These are phyloP conservation scores for Caenorhabditis sp. DNA, from an alignment of 2,888 invertebrate genomes.

Conservation along the genomic window DNA sequence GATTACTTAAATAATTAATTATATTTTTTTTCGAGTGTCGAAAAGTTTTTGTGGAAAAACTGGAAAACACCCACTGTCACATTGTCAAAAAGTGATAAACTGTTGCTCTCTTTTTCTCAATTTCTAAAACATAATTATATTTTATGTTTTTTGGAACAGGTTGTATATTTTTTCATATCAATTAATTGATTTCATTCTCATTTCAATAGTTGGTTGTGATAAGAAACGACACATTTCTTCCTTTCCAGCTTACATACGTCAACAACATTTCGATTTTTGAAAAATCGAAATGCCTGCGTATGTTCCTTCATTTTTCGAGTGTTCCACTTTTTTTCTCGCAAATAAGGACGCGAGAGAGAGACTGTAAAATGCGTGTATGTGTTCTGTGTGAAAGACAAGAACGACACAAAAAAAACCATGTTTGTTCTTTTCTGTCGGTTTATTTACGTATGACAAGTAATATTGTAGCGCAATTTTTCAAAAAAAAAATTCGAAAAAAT, in stretches of 20 bases:
- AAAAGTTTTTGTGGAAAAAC: no score
- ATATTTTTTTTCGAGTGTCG: no score
- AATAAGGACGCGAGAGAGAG: neutral
- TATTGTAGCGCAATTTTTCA: neutral
- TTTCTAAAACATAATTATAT: no score
- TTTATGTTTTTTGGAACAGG: neutral
- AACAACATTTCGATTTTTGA: neutral
- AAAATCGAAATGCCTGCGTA: neutral
- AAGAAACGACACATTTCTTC: no score
- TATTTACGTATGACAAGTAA: slow-evolving; percentile 1
- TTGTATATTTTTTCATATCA: neutral
- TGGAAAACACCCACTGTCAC: no score
- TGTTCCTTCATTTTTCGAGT: neutral
- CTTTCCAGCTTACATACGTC: no score
- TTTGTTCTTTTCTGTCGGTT: slow-evolving; percentile 1
- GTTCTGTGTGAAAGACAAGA: neutral
- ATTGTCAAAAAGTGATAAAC: no score
- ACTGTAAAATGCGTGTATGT: neutral
- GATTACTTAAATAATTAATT: no score
- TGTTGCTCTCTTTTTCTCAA: no score
- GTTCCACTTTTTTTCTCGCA: neutral
- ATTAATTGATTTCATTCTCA: neutral
- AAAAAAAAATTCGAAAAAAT: neutral
- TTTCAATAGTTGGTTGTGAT: neutral
- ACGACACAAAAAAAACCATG: neutral